These are phyloP conservation scores for Saccopteryx leptura DNA, from an alignment of 2,113 vertebrate species.

Conservation along the genomic window DNA sequence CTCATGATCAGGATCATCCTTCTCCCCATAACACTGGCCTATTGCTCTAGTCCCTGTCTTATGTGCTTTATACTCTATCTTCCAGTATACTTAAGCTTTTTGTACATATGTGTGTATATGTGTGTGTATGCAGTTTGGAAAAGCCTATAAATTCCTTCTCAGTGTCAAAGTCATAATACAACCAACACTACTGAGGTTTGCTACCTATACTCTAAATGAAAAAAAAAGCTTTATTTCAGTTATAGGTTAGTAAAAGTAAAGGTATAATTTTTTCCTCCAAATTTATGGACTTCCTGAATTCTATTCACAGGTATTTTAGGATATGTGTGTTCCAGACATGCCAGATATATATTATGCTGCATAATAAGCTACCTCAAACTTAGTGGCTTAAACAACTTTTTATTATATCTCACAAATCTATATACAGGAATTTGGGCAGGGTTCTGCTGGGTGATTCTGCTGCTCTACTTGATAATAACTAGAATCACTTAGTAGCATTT, in stretches of 20 bases:
- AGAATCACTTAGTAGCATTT: neutral
- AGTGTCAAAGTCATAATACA: neutral
- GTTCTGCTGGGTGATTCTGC: neutral
- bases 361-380: neutral
- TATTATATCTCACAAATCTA: neutral
- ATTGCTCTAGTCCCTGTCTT: neutral
- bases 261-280: neutral
- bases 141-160: neutral
- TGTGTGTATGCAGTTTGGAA: neutral
- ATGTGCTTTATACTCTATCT: neutral
- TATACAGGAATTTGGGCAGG: neutral
- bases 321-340: neutral
- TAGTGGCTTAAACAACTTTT: neutral
- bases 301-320: neutral
- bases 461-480: neutral
- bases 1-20: neutral
- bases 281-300: neutral
- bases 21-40: too few relatives aligned
- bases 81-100: neutral
- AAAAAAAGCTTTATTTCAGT: neutral
- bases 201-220: neutral
- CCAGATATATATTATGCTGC: neutral
- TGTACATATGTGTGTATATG: neutral
- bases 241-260: conserved; percentile 23
- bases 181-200: neutral